Base-by-base conservation (phyloP, 2,888 invertebrate species). In the Sycophila texana region DNA sequence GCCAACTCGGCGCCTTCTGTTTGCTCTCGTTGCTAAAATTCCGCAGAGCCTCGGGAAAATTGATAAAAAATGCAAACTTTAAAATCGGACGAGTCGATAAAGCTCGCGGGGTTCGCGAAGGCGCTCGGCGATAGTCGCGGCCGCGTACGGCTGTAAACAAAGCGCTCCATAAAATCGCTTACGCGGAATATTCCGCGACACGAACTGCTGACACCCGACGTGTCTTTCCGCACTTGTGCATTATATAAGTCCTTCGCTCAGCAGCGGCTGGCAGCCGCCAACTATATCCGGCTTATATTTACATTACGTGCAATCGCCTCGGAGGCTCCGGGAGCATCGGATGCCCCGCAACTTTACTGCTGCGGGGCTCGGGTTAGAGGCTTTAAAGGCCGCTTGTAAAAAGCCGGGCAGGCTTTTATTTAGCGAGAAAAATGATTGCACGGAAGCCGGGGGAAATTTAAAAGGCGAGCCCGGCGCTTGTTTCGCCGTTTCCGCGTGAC, bases 131-230 rank as follows among this genome's bases (percentile, higher is more conserved):
- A 39, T 47, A 66, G 20, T 20, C 3, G 49, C 26, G 55, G 47
- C 12, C 10, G 20, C 49, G 68, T 26, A 22, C n/a, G 30, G n/a
- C 60, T 51, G 58, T 77, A 77, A 77, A 77, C 77, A 72, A 77
- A 72, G 58, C 26, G 60, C 61, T 30, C 30, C 63, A 39, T 65
- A 60, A 74, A 74, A 74, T 55, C 70, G 72, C 66, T 74, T 65
- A 49, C 70, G 51, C 65, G 70, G 74, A 77, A 66, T 73, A 66
- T 77, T 68, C 70, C 68, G 16, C 53, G 76, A 68, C 77, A 77
- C 77, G 72, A 77, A 77, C 77, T 77, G 77, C 77, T 77, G 77
- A 77, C 63, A 51, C 4, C 60, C 20, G 4, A 39, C 73, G 55
- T 65, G 73, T 73, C 73, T 73, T 65, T 51, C 53, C 26, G 26